Conservation (phyloP, 2,797 vertebrate genomes). For the Macrochelys suwanniensis region DNA sequence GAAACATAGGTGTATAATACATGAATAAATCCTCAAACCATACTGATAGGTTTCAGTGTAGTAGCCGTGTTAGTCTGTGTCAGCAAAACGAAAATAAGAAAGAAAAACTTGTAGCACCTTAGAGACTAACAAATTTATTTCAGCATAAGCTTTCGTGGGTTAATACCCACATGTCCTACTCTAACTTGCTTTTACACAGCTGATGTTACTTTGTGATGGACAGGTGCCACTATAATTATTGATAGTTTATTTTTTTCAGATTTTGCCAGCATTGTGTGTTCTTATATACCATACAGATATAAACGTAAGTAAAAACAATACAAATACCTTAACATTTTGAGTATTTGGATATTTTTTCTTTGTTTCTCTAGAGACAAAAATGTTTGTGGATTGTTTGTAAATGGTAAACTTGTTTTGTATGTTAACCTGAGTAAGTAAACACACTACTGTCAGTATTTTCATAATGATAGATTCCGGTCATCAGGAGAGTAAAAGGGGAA, state of each 20-base stretch:
- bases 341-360: not conserved
- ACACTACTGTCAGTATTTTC: too few species aligned
- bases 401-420: not conserved
- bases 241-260: constrained; percentile 84
- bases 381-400: not conserved
- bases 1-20: not conserved
- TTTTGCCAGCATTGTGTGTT: constrained; percentile 97
- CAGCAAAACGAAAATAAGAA: too few species aligned
- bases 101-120: too few species aligned
- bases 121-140: too few species aligned
- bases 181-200: constrained; percentile 7
- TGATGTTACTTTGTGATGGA: not conserved
- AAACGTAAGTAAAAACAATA: constrained; percentile 90
- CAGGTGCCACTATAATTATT: constrained; percentile 48
- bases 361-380: not conserved
- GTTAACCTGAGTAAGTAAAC: constrained; percentile 2
- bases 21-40: not conserved
- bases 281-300: constrained; percentile 99
- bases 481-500: not conserved
- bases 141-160: too few species aligned
- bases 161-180: not conserved
- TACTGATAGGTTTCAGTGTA: too few species aligned
- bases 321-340: not conserved
- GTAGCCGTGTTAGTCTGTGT: too few species aligned
- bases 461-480: not conserved